Evolutionary conservation across 2,797 vertebrate species (phyloP), one percentile per base, ranked within the genome.

Genomic region (Pseudochirops cupreus): DNA sequence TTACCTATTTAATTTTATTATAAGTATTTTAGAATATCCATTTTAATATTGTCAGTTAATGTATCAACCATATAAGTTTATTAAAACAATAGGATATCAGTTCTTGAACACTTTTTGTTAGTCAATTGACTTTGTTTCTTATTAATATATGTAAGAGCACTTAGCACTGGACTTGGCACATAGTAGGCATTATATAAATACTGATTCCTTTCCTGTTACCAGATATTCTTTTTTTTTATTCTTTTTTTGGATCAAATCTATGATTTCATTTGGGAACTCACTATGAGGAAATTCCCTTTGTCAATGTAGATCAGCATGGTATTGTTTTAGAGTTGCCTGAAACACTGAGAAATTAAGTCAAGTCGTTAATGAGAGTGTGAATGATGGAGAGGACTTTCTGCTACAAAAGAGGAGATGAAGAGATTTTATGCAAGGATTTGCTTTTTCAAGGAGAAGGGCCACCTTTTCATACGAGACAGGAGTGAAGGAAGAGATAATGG

Each of bases 21-120:
- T 31, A 92, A 92, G 50, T 29, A 50, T 92, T 33, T 97, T 91
- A 91, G 56, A 46, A 82, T 92, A 52, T 58, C 91, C 28, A 33
- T 57, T 95, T 90, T 13, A 39, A 93, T 91, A 31, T 93, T 54
- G 95, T 29, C 52, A 87, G 9, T 92, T 94, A 54, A 67, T 91
- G 2, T 96, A 3, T 24, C 10, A 58, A 90, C 95, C 54, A 28
- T 92, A 91, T 82, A 39, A 96, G 21, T 54, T 95, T 92, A 91
- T 94, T 46, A 94, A 96, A 95, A 56, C 92, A 82, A 58, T 92
- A 67, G 24, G 53, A 90, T 54, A 33, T 55, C 26, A 24, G 18
- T 91, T 87, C 89, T 33, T 95, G 62, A 91, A 57, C 29, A 58
- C 1, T 93, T 95, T 74, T 50, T 31, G 33, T 62, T 92, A 24